A percentile compares a stretch with the other conserved stretches of the same genome.
phyloP scores from a whole-genome alignment of 2,113 vertebrate genomes.

The Melanostigma gelatinosum region DNA sequence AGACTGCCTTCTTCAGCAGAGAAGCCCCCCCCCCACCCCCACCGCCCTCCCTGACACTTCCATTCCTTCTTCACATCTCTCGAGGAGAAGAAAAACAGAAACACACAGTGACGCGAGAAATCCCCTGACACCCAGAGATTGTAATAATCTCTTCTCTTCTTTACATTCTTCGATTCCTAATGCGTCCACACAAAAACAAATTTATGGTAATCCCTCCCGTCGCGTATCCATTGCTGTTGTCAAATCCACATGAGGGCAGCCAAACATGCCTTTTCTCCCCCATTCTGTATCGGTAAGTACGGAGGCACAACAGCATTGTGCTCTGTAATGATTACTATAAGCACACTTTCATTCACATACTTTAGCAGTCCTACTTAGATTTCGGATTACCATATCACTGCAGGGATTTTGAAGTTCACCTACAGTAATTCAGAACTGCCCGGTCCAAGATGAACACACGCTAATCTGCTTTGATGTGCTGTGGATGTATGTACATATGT shows the following conservation, averaged over 20 bases:
- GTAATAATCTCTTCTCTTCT: conserved; percentile 75
- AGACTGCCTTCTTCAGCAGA: conserved; percentile 36
- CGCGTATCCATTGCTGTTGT: conserved; percentile 65
- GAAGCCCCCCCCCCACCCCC: conserved; percentile 30
- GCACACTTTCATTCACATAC: conserved; percentile 58
- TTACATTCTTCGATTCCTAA: conserved; percentile 71
- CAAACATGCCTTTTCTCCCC: conserved; percentile 64
- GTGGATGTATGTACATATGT: conserved; percentile 51
- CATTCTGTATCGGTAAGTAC: conserved; percentile 36
- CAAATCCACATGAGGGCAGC: conserved; percentile 74
- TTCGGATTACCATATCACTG: conserved; percentile 60
- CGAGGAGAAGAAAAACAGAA: conserved; percentile 57
- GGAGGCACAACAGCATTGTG: conserved; percentile 59
- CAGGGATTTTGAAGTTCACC: conserved; percentile 55
- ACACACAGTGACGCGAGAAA: conserved; percentile 65
- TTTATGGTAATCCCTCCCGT: conserved; percentile 75
- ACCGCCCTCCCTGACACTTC: conserved; percentile 49
- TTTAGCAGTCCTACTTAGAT: conserved; percentile 52
- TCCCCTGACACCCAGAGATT: conserved; percentile 72
- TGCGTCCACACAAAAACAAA: conserved; percentile 70
- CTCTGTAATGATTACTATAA: conserved; percentile 70
- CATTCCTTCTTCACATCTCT: conserved; percentile 54
- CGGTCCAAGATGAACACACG: conserved; percentile 48
- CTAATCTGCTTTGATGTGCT: conserved; percentile 67
- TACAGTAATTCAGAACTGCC: conserved; percentile 52